Evolutionary conservation across 2,113 vertebrate species (phyloP), one percentile per base, ranked within the genome.

Genomic region (Speoplatyrhinus poulsoni): DNA sequence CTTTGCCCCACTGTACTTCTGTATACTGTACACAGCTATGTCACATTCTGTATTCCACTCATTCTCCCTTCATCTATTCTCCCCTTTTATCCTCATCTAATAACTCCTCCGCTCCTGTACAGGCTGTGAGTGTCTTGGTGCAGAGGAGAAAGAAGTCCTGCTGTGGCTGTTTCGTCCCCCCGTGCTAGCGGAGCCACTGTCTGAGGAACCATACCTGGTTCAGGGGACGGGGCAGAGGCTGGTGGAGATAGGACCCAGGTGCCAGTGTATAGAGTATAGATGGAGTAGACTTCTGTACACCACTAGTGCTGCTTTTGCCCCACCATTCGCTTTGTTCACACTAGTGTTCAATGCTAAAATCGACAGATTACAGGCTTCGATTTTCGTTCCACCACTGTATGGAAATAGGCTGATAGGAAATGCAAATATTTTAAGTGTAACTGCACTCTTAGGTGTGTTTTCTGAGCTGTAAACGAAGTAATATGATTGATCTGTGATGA

Each of bases 201-300:
- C 91, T 26, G 89, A 92, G 33, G 60, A 89, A 9, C 86, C 94
- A 2, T 88, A 88, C 80, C 91, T 97, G 49, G 69, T 46, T 8
- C 81, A 90, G 1, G 80, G 65, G 2, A 79, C 78, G 1, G 91
- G 64, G 19, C 92, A 93, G 69, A 90, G 84, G 12, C 85, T 97
- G 54, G 88, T 96, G 75, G 96, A 97, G 82, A 93, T 96, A 0
- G 96, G 95, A 64, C 96, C 96, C 13, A 94, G 96, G 96, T 95
- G 85, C 32, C 12, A 1, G 4, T 50, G 33, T 36, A 62, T 6
- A 3, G 13, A 10, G 11, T 3, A 41, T 41, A 41, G 36, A 12
- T 52, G 49, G 10, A 52, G 49, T 52, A 52, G 10, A 52, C 19
- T 26, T 26, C 19, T 26, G 49, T 0, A 52, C 49, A 52, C 11